Base-by-base conservation (phyloP, 2,888 invertebrate genomes). In the Chrysopilus asiliformis region DNA sequence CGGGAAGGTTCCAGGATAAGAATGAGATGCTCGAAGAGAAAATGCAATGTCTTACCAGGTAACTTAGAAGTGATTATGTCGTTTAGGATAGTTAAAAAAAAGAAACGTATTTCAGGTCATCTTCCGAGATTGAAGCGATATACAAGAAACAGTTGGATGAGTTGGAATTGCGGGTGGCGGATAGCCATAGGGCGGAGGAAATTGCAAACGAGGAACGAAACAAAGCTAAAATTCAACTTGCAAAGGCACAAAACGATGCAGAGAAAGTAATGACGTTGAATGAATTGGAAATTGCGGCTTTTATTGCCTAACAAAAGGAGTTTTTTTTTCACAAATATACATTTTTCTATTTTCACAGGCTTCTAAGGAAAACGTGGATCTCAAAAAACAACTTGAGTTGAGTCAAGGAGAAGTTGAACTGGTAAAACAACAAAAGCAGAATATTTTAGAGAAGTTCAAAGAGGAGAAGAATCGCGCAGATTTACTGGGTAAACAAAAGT, bases 1-100 rank as follows among this genome's bases (percentile, higher is more conserved):
- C 76, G 1, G 74, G 76, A 20, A 72, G 71, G 44, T 76, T 73
- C 50, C 75, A 79, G 54, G 73, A 75, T 16, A 79, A 77, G 55
- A 68, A 69, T 40, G 71, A 71, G 38, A 61, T 63, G 26, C 47
- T 76, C 0, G 70, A 72, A 36, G 43, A 51, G 2, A 71, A 75
- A 40, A 64, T 69, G 37, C 57, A 59, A 8, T 58, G 61, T 20
- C 39, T 62, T 18, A 48, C 51, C 17, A 51, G 46, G 53, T 40
- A 27, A 9, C 25, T 10, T 22, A 28, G 8, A 16, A 37, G 4
- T n/a, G 19, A 19, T 10, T n/a, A n/a, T n/a, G n/a, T n/a, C n/a
- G n/a, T n/a, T n/a, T n/a, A n/a, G n/a, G n/a, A n/a, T n/a, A n/a
- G n/a, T n/a, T n/a, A n/a, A n/a, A n/a, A n/a, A n/a, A n/a, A n/a